Base-by-base conservation (phyloP, 2,113 vertebrate species). In the Alces alces region DNA sequence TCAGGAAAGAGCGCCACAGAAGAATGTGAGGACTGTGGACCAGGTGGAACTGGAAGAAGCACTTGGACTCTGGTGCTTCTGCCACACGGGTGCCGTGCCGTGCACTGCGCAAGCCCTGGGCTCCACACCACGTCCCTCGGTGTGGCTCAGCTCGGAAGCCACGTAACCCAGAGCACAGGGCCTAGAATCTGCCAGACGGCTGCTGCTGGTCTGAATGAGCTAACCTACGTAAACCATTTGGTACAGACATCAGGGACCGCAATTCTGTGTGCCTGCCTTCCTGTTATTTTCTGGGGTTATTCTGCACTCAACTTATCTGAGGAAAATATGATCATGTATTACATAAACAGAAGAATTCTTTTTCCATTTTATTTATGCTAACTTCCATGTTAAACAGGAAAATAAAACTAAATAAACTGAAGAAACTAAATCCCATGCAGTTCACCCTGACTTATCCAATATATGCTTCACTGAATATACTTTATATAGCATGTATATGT, bases 331-430 rank as follows among this genome's bases (percentile, higher is more conserved):
- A 89, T 73, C 73, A 92, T 47, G 58, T 23, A 94, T 95, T 78
- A 92, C 6, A 86, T 39, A 90, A 88, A 94, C 47, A 96, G 39
- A 84, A 95, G 21, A 92, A 79, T 39, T 90, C 66, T 92, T 73
- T 47, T 85, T 64, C 23, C 8, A 64, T 89, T 93, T 19, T 25
- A 85, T 85, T 91, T 92, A 52, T 86, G 86, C 60, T 52, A 89
- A 88, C 54, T 84, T 94, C 19, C 39, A 96, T 39, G 84, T 80
- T 64, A 92, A 95, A 86, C 16, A 91, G 87, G 55, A 95, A 93
- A 94, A 96, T 33, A 96, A 94, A 95, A 96, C 25, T 50, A 86
- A 80, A 86, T 30, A 94, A 86, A 70, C 9, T 76, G 54, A 66
- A 96, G 60, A 85, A 93, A 89, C 33, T 45, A 91, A 95, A 86